These are phyloP conservation scores for Oxyruncus cristatus DNA, from an alignment of 2,113 vertebrate genomes.

Conservation along the genomic window DNA sequence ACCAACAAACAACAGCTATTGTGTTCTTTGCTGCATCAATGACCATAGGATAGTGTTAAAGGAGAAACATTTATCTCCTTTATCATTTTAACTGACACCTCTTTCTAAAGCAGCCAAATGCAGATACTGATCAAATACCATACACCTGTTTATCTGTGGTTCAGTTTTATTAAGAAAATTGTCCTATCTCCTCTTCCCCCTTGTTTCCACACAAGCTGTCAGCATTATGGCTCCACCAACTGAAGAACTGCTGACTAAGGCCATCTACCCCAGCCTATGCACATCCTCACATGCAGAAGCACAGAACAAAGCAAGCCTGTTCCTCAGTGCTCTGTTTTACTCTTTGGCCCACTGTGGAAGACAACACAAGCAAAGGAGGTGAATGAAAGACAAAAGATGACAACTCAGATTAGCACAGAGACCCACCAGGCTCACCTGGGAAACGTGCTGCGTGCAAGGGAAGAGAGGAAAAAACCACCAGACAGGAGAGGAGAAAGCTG, in stretches of 20 bases:
- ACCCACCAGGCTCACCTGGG: slow-evolving; percentile 16
- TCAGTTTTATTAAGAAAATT: background rate
- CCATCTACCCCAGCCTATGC: background rate
- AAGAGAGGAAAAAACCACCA: background rate
- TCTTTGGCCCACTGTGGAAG: background rate
- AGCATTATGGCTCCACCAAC: slow-evolving; percentile 62
- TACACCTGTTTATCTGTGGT: background rate
- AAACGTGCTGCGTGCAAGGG: background rate
- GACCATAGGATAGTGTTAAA: background rate
- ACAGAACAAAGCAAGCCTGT: background rate
- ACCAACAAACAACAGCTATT: background rate
- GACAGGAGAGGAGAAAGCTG: background rate
- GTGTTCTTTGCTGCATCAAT: background rate
- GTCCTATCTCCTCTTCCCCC: slow-evolving; percentile 21
- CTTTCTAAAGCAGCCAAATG: background rate
- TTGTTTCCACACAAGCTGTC: slow-evolving; percentile 9
- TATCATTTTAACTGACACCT: background rate
- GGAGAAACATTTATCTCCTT: background rate
- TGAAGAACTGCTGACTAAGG: background rate
- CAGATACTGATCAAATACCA: background rate
- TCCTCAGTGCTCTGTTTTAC: background rate
- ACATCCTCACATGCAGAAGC: background rate
- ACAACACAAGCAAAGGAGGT: background rate
- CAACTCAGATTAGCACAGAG: background rate
- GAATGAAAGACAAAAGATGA: background rate